A percentile compares a stretch with the other conserved stretches of the same genome.
phyloP scores from a whole-genome alignment of 2,888 invertebrate species.

The Trachelus stipa region DNA sequence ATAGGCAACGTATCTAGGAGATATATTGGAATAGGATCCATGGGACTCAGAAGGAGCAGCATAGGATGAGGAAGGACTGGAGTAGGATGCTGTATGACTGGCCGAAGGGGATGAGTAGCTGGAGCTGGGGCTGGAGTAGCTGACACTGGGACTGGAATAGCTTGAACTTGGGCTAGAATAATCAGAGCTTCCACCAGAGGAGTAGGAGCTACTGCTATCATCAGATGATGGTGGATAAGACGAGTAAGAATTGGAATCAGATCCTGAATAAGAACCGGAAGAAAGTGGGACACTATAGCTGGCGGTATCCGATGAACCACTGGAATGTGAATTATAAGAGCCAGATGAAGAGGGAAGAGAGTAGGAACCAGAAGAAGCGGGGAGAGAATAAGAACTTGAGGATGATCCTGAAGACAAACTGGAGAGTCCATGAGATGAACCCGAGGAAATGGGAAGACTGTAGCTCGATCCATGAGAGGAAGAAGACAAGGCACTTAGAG shows the following conservation, averaged over 20 bases:
- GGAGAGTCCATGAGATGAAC: constrained; percentile 3
- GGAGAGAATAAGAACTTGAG: constrained; percentile 21
- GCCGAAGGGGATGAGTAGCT: constrained; percentile 31
- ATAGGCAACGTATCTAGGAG: constrained; percentile 50
- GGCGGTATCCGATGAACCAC: constrained; percentile 48
- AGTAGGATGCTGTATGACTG: constrained; percentile 38
- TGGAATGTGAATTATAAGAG: constrained; percentile 38
- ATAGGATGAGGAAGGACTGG: constrained; percentile 45
- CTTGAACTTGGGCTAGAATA: constrained; percentile 31
- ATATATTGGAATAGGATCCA: constrained; percentile 51
- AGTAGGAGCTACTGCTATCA: constrained; percentile 37
- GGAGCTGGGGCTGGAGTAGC: constrained; percentile 33
- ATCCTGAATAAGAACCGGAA: constrained; percentile 33
- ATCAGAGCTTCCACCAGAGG: constrained; percentile 24
- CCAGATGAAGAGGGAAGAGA: constrained; percentile 34
- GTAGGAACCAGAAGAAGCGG: constrained; percentile 14
- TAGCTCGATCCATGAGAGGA: constrained; percentile 15
- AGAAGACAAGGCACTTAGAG: constrained; percentile 10
- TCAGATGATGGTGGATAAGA: constrained; percentile 50
- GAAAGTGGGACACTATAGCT: constrained; percentile 51
- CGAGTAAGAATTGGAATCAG: constrained; percentile 25
- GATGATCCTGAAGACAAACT: constrained; percentile 23
- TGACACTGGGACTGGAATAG: constrained; percentile 33
- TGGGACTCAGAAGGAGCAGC: constrained; percentile 43
- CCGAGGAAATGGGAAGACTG: constrained; percentile 16